Evolutionary conservation across 2,888 invertebrate species (phyloP).

Genomic region (Drosophila phalerata): DNA sequence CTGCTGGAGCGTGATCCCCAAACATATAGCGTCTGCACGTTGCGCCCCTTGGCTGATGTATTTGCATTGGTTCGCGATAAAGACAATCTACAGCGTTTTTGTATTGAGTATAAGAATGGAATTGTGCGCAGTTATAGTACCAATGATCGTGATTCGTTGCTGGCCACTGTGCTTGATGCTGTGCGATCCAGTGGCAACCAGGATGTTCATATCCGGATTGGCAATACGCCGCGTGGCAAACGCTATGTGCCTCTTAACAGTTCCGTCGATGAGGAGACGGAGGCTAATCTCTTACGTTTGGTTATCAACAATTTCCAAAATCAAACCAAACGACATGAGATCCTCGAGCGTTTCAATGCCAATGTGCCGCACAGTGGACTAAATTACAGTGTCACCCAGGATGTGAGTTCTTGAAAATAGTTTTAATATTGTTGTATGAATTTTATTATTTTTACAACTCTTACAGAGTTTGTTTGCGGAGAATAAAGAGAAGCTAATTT

Average conservation of each 20-base stretch:
- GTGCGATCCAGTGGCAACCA: slow-evolving; percentile 98
- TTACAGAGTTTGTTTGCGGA: slow-evolving; percentile 97
- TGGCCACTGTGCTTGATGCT: slow-evolving; percentile 98
- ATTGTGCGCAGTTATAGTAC: slow-evolving; percentile 95
- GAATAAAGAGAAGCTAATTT: slow-evolving; percentile 98
- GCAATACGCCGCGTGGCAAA: slow-evolving; percentile 93
- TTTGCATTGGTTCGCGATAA: slow-evolving; percentile 96
- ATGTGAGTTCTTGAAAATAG: slow-evolving; percentile 88
- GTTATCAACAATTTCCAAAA: slow-evolving; percentile 87
- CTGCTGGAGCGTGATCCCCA: slow-evolving; percentile 98
- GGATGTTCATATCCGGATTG: slow-evolving; percentile 97
- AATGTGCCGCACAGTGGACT: slow-evolving; percentile 99
- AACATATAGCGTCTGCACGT: slow-evolving; percentile 96
- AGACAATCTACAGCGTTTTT: slow-evolving; percentile 96
- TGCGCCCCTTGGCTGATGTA: slow-evolving; percentile 93
- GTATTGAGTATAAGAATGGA: slow-evolving; percentile 97
- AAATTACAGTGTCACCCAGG: slow-evolving; percentile 97
- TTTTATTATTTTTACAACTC: neutral
- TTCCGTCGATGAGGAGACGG: slow-evolving; percentile 98
- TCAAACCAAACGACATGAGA: slow-evolving; percentile 89
- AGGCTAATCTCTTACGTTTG: slow-evolving; percentile 90
- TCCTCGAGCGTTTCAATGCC: slow-evolving; percentile 97
- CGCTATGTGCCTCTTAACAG: slow-evolving; percentile 95
- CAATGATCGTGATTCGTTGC: slow-evolving; percentile 97
- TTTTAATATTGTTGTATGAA: no score